A percentile compares a stretch with the other conserved stretches of the same genome.
Evolutionary conservation across 2,888 invertebrate genomes (phyloP).

Genomic region (Sepioteuthis lessoniana): DNA sequence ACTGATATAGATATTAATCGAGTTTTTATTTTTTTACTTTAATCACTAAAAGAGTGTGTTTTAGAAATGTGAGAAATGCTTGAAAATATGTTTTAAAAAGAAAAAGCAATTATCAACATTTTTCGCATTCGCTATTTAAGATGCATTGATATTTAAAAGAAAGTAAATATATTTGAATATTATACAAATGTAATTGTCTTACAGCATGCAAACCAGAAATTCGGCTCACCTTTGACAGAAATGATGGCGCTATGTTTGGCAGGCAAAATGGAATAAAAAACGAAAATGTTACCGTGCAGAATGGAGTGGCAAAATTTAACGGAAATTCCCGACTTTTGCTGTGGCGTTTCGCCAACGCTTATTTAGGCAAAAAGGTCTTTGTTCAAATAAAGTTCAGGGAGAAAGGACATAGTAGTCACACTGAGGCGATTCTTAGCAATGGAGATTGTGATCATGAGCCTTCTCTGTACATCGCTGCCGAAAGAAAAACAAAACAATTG

Average conservation of each 20-base stretch:
- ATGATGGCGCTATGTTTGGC: conserved; percentile 57
- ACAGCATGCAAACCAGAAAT: conserved; percentile 61
- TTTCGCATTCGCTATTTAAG: conserved; percentile 50
- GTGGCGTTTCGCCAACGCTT: conserved; percentile 63
- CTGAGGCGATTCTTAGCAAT: conserved; percentile 61
- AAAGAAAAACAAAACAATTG: conserved; percentile 53
- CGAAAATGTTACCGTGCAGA: conserved; percentile 58
- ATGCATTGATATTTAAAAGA: background rate
- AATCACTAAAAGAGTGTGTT: too few relatives aligned
- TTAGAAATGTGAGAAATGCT: too few relatives aligned
- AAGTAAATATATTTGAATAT: background rate
- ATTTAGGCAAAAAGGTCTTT: conserved; percentile 59
- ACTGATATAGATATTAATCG: too few relatives aligned
- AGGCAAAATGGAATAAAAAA: conserved; percentile 53
- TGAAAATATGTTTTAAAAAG: background rate
- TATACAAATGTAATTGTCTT: background rate
- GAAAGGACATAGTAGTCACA: conserved; percentile 34
- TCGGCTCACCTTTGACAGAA: conserved; percentile 57
- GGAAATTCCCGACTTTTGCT: conserved; percentile 63
- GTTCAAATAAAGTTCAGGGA: conserved; percentile 58
- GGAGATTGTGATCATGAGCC: conserved; percentile 62
- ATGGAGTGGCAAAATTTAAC: conserved; percentile 61
- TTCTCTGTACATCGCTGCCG: conserved; percentile 58
- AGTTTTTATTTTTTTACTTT: too few relatives aligned
- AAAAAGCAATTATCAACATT: conserved; percentile 49